phyloP scores from a whole-genome alignment of 2,113 vertebrate genomes.

The Archilochus colubris region DNA sequence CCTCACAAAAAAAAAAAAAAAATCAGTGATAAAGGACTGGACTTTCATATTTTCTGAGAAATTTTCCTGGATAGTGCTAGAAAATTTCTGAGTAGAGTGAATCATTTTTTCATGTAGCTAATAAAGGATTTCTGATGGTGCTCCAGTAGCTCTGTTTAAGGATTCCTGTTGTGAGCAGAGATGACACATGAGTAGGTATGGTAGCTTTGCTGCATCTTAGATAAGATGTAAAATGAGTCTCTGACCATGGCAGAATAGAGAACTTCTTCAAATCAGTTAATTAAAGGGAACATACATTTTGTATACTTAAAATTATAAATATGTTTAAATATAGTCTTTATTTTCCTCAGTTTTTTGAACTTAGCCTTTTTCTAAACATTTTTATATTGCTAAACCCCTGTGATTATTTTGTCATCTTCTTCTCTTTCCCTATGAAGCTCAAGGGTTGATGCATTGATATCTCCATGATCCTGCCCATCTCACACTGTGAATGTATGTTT shows the following conservation, averaged over 20 bases:
- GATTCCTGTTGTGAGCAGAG: background rate
- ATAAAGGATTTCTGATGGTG: background rate
- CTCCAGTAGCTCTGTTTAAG: background rate
- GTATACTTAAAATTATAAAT: background rate
- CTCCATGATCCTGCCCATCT: background rate
- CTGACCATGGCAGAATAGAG: background rate
- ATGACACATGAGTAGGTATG: rapidly evolving
- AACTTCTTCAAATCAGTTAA: background rate
- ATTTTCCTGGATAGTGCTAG: background rate
- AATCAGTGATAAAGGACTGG: rapidly evolving
- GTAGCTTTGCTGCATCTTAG: background rate
- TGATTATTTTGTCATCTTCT: background rate
- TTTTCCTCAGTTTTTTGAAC: background rate
- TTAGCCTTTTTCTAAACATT: background rate
- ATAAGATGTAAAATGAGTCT: background rate
- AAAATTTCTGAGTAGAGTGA: background rate
- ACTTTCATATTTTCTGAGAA: background rate
- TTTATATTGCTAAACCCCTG: background rate
- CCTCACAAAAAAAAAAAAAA: background rate
- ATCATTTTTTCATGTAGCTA: background rate
- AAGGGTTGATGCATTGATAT: background rate
- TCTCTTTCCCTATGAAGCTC: background rate
- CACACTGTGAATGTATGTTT: background rate
- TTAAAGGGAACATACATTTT: background rate
- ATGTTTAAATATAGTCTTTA: background rate